phyloP scores from a whole-genome alignment of 2,113 vertebrate species.

The Scophthalmus maximus region DNA sequence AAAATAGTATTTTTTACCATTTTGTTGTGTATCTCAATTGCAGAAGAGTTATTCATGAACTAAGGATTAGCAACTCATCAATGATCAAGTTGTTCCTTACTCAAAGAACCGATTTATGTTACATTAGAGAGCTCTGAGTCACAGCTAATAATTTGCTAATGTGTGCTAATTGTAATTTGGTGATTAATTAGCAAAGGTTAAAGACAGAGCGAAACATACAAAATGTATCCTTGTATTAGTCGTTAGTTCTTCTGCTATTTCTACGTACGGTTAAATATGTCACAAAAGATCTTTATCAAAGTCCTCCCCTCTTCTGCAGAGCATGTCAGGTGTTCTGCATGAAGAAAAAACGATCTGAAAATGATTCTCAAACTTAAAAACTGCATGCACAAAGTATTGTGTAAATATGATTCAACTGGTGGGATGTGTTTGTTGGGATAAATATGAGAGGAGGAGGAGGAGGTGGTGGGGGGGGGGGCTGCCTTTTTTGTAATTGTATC shows the following conservation, averaged over 20 bases:
- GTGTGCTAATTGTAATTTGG: not conserved
- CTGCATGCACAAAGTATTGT: too few relatives aligned
- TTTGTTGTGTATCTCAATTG: too few relatives aligned
- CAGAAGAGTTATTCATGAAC: not conserved
- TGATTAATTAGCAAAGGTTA: too few relatives aligned
- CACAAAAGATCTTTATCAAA: not conserved
- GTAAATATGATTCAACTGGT: not conserved
- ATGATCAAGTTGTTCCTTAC: not conserved
- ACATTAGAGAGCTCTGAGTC: too few relatives aligned
- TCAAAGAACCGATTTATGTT: too few relatives aligned
- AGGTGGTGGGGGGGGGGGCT: not conserved
- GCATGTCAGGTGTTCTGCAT: not conserved
- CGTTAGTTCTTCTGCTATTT: not conserved
- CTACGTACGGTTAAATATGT: too few relatives aligned
- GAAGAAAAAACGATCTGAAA: too few relatives aligned
- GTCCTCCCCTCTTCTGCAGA: not conserved
- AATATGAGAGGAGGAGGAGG: not conserved
- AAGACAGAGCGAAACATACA: not conserved
- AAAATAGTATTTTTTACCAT: not conserved
- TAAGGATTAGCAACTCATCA: not conserved
- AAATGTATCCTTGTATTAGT: not conserved
- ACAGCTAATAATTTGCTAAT: not conserved
- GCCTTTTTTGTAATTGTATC: slow-evolving; percentile 4
- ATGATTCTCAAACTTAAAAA: too few relatives aligned
- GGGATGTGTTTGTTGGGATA: not conserved